These are phyloP conservation scores for Drosophila chauvacae DNA, from an alignment of 1,140 invertebrate species.

Conservation along the genomic window DNA sequence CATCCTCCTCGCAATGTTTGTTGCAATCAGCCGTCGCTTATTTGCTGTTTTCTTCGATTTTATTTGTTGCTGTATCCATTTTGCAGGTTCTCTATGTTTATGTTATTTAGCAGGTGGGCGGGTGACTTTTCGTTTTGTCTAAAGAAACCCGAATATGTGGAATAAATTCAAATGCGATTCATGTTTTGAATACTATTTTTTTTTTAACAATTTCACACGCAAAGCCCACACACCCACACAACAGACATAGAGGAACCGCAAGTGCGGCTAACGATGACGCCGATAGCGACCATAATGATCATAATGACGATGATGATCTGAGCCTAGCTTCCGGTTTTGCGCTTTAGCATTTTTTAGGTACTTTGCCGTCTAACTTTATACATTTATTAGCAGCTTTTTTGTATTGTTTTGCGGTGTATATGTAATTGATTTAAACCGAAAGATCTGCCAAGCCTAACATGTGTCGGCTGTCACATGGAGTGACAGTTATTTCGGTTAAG, in stretches of 20 bases:
- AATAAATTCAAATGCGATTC: conserved; percentile 64
- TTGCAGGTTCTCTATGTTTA: conserved; percentile 56
- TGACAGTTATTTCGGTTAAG: conserved; percentile 42
- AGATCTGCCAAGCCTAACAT: conserved; percentile 61
- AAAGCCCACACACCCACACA: conserved; percentile 24
- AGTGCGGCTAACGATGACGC: conserved; percentile 61
- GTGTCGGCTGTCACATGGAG: conserved; percentile 67
- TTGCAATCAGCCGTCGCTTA: conserved; percentile 47
- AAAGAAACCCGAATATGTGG: conserved; percentile 53
- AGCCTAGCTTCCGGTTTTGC: conserved; percentile 76
- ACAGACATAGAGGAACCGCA: conserved; percentile 52
- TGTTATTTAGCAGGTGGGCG: conserved; percentile 69
- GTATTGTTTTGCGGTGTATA: conserved; percentile 52
- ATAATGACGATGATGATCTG: conserved; percentile 44
- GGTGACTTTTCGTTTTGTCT: conserved; percentile 63
- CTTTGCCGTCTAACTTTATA: conserved; percentile 37
- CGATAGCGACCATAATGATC: conserved; percentile 38
- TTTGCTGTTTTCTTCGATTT: conserved; percentile 35
- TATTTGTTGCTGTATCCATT: conserved; percentile 30
- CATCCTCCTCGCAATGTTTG: conserved; percentile 57
- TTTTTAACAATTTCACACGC: conserved; percentile 15
- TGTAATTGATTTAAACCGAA: conserved; percentile 72
- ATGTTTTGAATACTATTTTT: conserved; percentile 44
- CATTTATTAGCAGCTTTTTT: conserved; percentile 37
- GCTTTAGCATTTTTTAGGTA: conserved; percentile 30